Conservation (phyloP, 2,113 vertebrate species). For the Actenoides hombroni region DNA sequence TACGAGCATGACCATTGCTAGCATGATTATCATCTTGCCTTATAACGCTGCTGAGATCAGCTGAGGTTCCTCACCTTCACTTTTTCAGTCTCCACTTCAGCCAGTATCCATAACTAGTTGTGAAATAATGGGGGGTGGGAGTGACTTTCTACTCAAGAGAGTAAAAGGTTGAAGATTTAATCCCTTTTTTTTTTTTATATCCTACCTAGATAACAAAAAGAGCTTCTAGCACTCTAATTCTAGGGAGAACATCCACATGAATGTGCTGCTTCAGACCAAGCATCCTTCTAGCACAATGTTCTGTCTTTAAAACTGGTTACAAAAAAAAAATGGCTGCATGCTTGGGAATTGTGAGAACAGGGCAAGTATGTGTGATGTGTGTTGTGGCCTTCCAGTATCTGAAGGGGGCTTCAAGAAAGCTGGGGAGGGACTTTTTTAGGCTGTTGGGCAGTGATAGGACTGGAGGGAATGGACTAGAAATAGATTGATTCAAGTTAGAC, state of each 20-base stretch:
- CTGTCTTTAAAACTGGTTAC: neutral
- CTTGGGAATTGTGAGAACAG: neutral
- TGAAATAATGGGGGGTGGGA: neutral
- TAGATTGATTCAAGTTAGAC: too few relatives aligned
- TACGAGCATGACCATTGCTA: neutral
- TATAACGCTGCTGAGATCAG: neutral
- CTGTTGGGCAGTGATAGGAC: too few relatives aligned
- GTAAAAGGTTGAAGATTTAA: neutral
- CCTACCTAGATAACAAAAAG: neutral
- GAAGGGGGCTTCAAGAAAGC: too few relatives aligned
- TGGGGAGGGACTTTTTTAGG: too few relatives aligned
- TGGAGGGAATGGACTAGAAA: too few relatives aligned
- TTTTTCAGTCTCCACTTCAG: neutral
- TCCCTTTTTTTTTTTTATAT: neutral
- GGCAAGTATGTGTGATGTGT: neutral
- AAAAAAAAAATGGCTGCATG: neutral
- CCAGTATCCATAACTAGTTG: neutral
- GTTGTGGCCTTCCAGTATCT: too few relatives aligned
- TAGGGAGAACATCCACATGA: accelerated
- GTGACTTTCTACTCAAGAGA: neutral
- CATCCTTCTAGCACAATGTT: neutral
- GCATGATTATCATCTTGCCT: neutral
- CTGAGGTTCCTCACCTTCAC: constrained; percentile 4
- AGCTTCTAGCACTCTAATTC: neutral
- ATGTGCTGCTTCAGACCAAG: neutral